A percentile compares a stretch with the other conserved stretches of the same genome.
Conservation (phyloP, 2,888 invertebrate species). For the Cheilosia vernalis region DNA sequence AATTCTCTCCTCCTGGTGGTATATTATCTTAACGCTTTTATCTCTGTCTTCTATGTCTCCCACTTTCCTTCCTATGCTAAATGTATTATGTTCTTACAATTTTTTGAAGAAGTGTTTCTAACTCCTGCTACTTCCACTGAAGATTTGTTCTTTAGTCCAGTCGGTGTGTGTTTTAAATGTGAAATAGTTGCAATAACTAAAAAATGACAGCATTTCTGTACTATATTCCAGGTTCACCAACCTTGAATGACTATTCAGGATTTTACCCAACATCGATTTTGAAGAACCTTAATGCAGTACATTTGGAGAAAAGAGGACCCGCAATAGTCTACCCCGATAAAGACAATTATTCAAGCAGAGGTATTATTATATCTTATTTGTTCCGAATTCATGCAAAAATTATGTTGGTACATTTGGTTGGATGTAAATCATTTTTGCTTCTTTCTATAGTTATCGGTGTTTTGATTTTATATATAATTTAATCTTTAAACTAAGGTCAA, state of each 20-base stretch:
- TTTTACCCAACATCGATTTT: slow-evolving; percentile 59
- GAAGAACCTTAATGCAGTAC: slow-evolving; percentile 46
- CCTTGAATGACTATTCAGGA: slow-evolving; percentile 27
- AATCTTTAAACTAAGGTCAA: too few relatives aligned
- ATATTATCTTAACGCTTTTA: slow-evolving; percentile 30
- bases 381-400: not conserved
- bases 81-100: slow-evolving; percentile 54
- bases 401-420: not conserved
- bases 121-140: slow-evolving; percentile 81
- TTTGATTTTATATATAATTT: too few relatives aligned
- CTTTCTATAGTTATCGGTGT: not conserved
- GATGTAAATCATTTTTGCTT: not conserved
- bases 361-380: slow-evolving; percentile 1
- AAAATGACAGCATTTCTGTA: not conserved
- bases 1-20: slow-evolving; percentile 19
- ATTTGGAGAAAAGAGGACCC: slow-evolving; percentile 36
- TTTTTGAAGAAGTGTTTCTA: slow-evolving; percentile 69
- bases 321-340: not conserved
- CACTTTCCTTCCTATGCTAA: slow-evolving; percentile 44
- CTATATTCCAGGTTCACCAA: slow-evolving; percentile 53
- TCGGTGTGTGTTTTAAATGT: slow-evolving; percentile 79
- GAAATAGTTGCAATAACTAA: not conserved
- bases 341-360: slow-evolving; percentile 21
- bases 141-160: slow-evolving; percentile 82
- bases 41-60: slow-evolving; percentile 54